Evolutionary conservation across 35 echinoderm and acorn worm genomes (phyloP).

Genomic region (Lytechinus pictus): DNA sequence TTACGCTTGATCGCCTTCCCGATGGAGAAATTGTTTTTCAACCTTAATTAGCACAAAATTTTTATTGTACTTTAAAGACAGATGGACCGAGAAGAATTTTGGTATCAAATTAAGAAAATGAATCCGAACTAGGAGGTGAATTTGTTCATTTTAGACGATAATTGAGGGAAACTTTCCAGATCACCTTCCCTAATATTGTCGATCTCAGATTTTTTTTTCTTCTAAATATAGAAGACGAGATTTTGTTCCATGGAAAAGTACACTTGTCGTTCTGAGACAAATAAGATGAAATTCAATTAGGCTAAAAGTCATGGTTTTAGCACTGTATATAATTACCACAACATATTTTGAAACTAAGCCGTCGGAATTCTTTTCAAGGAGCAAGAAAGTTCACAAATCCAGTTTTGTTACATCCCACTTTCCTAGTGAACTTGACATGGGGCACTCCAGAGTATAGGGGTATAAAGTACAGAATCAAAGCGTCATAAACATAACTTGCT

Average conservation of each 20-base stretch:
- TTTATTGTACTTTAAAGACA: not conserved
- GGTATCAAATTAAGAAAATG: conserved; percentile 24
- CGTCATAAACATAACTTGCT: conserved; percentile 30
- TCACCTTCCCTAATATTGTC: not conserved
- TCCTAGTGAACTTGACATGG: not conserved
- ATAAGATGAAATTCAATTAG: conserved; percentile 3
- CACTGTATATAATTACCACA: not conserved
- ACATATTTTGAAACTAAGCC: not conserved
- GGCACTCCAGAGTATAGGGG: not conserved
- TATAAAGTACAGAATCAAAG: not conserved
- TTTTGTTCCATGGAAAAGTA: not conserved
- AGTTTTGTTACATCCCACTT: conserved; percentile 15
- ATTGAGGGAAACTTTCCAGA: conserved; percentile 24
- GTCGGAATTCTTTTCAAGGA: not conserved
- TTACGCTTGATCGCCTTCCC: not conserved
- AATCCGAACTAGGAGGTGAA: conserved; percentile 16
- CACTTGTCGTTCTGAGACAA: conserved; percentile 9
- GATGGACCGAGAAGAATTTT: conserved; percentile 26
- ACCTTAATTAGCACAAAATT: conserved; percentile 2
- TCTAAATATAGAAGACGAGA: conserved; percentile 29
- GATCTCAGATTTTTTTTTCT: not conserved
- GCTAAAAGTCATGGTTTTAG: conserved; percentile 8
- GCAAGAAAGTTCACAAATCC: not conserved
- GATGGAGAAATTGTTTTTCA: conserved; percentile 24
- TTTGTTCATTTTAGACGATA: conserved; percentile 37